These are phyloP conservation scores for Bactericera cockerelli DNA, from an alignment of 1,140 invertebrate genomes.

Conservation along the genomic window DNA sequence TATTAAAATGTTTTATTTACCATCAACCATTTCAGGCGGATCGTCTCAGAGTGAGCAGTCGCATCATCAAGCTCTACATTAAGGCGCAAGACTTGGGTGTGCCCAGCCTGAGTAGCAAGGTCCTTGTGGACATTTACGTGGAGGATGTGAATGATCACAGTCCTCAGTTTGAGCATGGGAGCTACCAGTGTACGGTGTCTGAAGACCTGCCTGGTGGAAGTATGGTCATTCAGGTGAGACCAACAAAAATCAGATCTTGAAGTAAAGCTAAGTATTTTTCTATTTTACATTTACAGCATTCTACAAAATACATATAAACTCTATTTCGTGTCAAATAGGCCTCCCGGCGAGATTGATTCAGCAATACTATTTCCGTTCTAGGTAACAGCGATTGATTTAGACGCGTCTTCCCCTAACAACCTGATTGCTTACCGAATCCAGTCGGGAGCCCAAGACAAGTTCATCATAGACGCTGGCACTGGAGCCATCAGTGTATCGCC, in stretches of 20 bases:
- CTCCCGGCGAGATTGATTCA: no score
- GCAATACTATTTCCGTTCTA: conserved; percentile 22
- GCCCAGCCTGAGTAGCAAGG: conserved; percentile 56
- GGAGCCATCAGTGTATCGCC: conserved; percentile 71
- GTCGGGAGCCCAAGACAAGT: conserved; percentile 77
- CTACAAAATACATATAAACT: no score
- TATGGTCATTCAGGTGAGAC: conserved; percentile 53
- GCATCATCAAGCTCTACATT: conserved; percentile 56
- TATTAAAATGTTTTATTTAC: no score
- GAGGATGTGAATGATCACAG: conserved; percentile 76
- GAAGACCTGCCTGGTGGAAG: conserved; percentile 69
- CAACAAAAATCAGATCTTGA: conserved; percentile 10
- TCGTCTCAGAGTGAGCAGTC: conserved; percentile 40
- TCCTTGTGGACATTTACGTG: conserved; percentile 61
- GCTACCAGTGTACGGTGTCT: conserved; percentile 59
- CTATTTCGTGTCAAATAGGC: no score
- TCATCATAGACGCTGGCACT: conserved; percentile 65
- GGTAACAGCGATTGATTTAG: conserved; percentile 66
- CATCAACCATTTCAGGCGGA: no score
- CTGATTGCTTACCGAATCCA: conserved; percentile 73
- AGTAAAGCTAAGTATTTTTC: conserved; percentile 11
- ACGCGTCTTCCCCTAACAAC: conserved; percentile 74
- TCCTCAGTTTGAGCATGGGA: conserved; percentile 55
- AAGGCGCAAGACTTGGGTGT: conserved; percentile 62
- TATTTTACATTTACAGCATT: background rate